Percentiles rank a stretch among this genome's conserved stretches.
Evolutionary conservation across 2,888 invertebrate genomes (phyloP).

Genomic region (Eupithecia vulgata): DNA sequence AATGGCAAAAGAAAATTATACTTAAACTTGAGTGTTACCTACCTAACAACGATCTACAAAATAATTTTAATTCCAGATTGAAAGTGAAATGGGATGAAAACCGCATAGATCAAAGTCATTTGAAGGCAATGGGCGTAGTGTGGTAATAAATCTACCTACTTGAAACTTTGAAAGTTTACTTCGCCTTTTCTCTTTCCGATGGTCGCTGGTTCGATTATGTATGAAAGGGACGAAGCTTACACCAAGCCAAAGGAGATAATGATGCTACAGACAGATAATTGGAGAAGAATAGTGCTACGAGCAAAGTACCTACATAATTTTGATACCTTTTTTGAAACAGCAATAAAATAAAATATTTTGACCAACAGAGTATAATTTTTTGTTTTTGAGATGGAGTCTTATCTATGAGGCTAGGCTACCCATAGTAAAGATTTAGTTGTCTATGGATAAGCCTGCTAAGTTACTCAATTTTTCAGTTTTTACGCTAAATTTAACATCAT

Average conservation of each 20-base stretch:
- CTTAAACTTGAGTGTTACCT: too few relatives aligned
- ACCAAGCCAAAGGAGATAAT: neutral
- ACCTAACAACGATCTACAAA: neutral
- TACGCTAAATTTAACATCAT: too few relatives aligned
- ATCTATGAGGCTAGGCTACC: too few relatives aligned
- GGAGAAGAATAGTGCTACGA: neutral
- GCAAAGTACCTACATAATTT: neutral
- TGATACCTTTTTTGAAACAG: neutral
- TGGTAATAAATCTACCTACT: constrained; percentile 13
- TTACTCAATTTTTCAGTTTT: too few relatives aligned
- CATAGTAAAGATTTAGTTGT: too few relatives aligned
- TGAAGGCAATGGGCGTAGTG: constrained; percentile 57
- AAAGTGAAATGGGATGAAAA: constrained; percentile 81
- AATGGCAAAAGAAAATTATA: neutral
- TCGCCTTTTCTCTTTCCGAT: neutral
- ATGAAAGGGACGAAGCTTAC: neutral
- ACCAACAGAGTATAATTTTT: neutral
- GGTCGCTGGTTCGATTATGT: neutral
- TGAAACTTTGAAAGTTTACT: neutral
- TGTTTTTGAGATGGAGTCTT: neutral
- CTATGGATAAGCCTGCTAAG: too few relatives aligned
- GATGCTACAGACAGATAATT: neutral
- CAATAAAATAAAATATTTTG: neutral
- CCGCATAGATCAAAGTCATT: constrained; percentile 68
- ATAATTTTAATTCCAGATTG: constrained; percentile 62